Evolutionary conservation across 2,113 vertebrate species (phyloP).

Genomic region (Mormoops blainvillei): DNA sequence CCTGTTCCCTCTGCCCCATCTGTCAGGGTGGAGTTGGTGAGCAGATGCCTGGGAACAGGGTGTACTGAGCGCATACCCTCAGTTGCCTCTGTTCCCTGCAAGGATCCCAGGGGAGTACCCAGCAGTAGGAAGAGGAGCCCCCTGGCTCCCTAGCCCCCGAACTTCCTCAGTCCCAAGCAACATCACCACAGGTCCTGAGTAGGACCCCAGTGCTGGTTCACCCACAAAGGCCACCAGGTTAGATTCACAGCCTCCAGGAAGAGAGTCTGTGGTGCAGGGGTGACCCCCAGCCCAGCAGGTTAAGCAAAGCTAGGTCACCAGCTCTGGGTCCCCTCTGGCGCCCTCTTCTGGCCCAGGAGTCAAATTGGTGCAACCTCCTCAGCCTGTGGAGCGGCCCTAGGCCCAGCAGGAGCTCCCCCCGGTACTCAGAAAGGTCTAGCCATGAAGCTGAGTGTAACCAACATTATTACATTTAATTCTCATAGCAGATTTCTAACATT

Average conservation of each 20-base stretch:
- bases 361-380: background rate
- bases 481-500: background rate
- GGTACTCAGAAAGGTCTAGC: background rate
- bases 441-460: background rate
- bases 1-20: constrained; percentile 74
- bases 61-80: constrained; percentile 54
- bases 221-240: background rate
- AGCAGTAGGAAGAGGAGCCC: background rate
- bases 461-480: constrained; percentile 17
- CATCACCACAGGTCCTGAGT: background rate
- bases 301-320: background rate
- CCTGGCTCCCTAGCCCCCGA: background rate
- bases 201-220: background rate
- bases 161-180: background rate
- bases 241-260: background rate
- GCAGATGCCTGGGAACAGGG: constrained; percentile 69
- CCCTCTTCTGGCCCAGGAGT: constrained; percentile 35
- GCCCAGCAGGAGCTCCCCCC: background rate
- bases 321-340: background rate
- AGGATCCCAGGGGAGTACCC: constrained; percentile 17
- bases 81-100: constrained; percentile 54
- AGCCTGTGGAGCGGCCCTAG: background rate
- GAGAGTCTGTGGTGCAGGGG: background rate
- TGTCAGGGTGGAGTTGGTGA: constrained; percentile 69
- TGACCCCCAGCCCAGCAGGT: background rate